Evolutionary conservation across 2,888 invertebrate species (phyloP).

Genomic region (Sericinus montela): DNA sequence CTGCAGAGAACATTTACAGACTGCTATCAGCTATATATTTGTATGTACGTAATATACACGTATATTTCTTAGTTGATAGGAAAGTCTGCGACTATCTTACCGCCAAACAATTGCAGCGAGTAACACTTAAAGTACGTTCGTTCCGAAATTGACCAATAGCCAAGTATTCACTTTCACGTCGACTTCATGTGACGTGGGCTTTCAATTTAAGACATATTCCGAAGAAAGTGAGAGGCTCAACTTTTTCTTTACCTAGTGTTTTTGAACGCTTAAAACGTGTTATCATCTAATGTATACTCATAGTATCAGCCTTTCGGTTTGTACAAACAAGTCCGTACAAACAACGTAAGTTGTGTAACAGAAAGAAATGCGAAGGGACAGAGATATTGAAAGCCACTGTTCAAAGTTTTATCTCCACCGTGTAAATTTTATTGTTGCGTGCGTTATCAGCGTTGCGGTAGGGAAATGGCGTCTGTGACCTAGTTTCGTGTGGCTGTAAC

Average conservation of each 20-base stretch:
- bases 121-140: slow-evolving; percentile 39
- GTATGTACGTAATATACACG: slow-evolving; percentile 27
- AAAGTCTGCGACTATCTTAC: slow-evolving; percentile 46
- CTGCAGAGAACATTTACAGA: no score
- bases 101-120: slow-evolving; percentile 39
- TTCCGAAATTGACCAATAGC: slow-evolving; percentile 39
- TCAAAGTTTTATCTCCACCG: slow-evolving; percentile 11
- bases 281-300: slow-evolving; percentile 15
- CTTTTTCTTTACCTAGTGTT: slow-evolving; percentile 66
- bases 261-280: slow-evolving; percentile 38
- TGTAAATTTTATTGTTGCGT: slow-evolving; percentile 22
- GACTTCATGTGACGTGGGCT: slow-evolving; percentile 38
- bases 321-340: background rate
- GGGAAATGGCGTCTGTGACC: slow-evolving; percentile 25
- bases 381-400: slow-evolving; percentile 22
- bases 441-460: slow-evolving; percentile 27
- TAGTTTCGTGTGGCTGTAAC: slow-evolving; percentile 22
- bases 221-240: slow-evolving; percentile 68
- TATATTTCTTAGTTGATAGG: slow-evolving; percentile 38
- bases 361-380: slow-evolving; percentile 16
- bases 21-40: no score
- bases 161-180: slow-evolving; percentile 65
- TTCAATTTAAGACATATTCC: slow-evolving; percentile 49
- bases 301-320: background rate
- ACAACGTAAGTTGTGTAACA: slow-evolving; percentile 11